Base-by-base conservation (phyloP, 2,797 vertebrate species). In the Sitta carolinensis region DNA sequence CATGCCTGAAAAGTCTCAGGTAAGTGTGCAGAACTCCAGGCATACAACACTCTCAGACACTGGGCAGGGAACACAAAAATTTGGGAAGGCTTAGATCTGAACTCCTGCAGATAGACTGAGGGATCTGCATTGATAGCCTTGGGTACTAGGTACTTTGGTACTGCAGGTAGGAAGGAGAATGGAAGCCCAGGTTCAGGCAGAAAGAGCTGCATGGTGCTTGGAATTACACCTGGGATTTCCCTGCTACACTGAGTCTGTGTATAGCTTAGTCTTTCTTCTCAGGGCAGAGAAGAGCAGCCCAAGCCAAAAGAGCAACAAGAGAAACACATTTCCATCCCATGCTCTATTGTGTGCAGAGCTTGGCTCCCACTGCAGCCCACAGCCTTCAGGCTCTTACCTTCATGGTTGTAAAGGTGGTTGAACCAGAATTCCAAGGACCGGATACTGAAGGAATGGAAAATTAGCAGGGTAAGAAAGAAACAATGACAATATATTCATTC, bases 351-450 rank as follows among this genome's bases (percentile, higher is more conserved):
- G 36, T 19, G 16, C 40, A 63, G 50, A 72, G 38, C 82, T 25
- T 82, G 36, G 8, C 5, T 30, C n/a, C 23, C 25, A 12, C 14
- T 38, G 40, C 48, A 79, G 27, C 23, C 27, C 54, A 66, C 19
- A 85, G 89, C 16, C 26, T 21, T 43, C n/a, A 52, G 52, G 36
- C 42, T 81, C 94, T 95, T 97, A 99, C 99, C 99, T 99, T 99
- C 99, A 43, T 99, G 99, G 74, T 98, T 99, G 95, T 99, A 98
- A 45, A 99, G 98, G 92, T 99, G 99, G 94, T 98, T 99, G 96
- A 99, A 99, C 99, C 99, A 99, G 98, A 99, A 99, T 59, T 99
- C 99, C 98, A 99, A 96, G 79, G 99, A 99, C 57, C 98, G 98
- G 89, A 99, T 97, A 96, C 99, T 99, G 97, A 38, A 87, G 86